phyloP scores from a whole-genome alignment of 2,113 vertebrate genomes.

The Chloropsis hardwickii region DNA sequence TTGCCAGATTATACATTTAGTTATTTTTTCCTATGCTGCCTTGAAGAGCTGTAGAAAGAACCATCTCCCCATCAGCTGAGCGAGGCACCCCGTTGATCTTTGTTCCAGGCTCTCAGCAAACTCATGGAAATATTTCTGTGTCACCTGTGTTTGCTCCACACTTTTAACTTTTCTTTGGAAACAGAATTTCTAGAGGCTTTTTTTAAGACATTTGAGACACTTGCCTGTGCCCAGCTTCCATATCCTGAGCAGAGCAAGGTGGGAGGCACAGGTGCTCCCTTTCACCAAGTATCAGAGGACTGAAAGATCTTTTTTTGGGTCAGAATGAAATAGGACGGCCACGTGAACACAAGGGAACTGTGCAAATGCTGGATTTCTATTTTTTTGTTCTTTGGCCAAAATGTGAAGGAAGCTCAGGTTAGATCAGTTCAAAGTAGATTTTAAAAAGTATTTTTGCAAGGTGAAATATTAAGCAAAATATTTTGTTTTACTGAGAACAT shows the following conservation, averaged over 20 bases:
- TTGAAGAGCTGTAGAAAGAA: neutral
- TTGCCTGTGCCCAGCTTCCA: neutral
- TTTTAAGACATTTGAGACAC: neutral
- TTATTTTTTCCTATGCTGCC: neutral
- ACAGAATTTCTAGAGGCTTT: neutral
- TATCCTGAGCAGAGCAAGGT: neutral
- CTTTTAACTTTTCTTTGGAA: neutral
- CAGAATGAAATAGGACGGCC: neutral
- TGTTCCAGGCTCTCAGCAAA: neutral
- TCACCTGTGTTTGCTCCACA: neutral
- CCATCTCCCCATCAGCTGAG: neutral
- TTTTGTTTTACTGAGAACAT: neutral
- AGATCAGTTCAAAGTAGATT: neutral
- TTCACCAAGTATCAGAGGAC: neutral
- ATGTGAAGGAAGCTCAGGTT: neutral
- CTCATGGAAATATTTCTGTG: neutral
- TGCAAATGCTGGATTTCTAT: neutral
- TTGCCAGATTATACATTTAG: neutral
- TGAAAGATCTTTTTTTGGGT: neutral
- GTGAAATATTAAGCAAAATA: slow-evolving; percentile 16
- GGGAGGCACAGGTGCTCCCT: neutral
- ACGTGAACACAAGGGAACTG: neutral
- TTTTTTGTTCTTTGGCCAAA: neutral
- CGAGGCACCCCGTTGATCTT: neutral
- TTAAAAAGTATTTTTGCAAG: neutral